phyloP scores from a whole-genome alignment of 2,113 vertebrate species.

The Engraulis encrasicolus region DNA sequence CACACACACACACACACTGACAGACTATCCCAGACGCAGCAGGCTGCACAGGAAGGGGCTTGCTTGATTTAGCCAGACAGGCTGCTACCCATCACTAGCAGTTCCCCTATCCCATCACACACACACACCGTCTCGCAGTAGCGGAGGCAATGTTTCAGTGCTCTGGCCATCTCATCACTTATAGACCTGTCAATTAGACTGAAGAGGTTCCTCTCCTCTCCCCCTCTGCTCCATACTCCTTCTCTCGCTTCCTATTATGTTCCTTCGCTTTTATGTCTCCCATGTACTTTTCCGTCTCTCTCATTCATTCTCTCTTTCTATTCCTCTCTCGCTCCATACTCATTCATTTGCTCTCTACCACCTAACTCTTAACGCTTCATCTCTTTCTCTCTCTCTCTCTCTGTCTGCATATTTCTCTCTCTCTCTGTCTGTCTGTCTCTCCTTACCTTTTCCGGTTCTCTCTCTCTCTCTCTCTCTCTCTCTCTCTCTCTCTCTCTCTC shows the following conservation, averaged over 20 bases:
- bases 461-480: not conserved
- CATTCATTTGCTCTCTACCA: too few relatives aligned
- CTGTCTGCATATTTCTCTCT: not conserved
- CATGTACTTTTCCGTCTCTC: not conserved
- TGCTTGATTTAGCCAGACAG: conserved; percentile 24
- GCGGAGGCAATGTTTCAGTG: conserved; percentile 35
- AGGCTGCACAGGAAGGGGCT: not conserved
- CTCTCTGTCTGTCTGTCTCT: not conserved
- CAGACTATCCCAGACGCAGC: not conserved
- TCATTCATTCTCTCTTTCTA: not conserved
- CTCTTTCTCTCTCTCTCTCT: not conserved
- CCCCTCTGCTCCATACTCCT: not conserved
- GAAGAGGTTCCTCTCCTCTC: conserved; percentile 46
- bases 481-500: not conserved
- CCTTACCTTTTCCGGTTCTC: not conserved
- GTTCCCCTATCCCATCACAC: conserved; percentile 56
- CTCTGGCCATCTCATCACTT: conserved; percentile 64
- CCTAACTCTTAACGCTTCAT: too few relatives aligned
- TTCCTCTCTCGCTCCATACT: not conserved
- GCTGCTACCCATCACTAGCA: conserved; percentile 49
- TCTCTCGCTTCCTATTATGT: too few relatives aligned
- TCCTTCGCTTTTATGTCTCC: too few relatives aligned
- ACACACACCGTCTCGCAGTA: conserved; percentile 56
- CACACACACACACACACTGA: conserved; percentile 48
- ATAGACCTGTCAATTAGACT: conserved; percentile 61